phyloP scores from a whole-genome alignment of 2,113 vertebrate genomes.

The Trogon melanurus region DNA sequence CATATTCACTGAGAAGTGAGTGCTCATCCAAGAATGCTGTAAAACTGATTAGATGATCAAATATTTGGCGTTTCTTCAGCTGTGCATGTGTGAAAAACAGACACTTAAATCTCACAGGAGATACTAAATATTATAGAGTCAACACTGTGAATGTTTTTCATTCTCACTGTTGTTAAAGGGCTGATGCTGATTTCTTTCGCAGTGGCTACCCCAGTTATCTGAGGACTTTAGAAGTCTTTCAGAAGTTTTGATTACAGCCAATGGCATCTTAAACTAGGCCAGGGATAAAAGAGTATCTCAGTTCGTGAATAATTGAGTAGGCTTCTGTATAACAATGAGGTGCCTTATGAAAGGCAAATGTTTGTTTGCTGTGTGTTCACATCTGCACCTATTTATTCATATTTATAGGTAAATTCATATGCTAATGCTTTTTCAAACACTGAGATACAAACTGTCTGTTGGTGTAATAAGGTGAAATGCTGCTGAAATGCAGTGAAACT shows the following conservation, averaged over 20 bases:
- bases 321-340: slow-evolving; percentile 58
- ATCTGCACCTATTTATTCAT: slow-evolving; percentile 66
- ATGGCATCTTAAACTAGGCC: slow-evolving; percentile 58
- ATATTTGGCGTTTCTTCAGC: slow-evolving; percentile 10
- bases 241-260: slow-evolving; percentile 63
- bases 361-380: slow-evolving; percentile 51
- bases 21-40: background rate
- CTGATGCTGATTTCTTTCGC: slow-evolving; percentile 6
- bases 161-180: background rate
- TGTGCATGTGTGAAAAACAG: background rate
- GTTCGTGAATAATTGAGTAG: slow-evolving; percentile 62
- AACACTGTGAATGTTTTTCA: background rate
- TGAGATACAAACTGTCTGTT: background rate
- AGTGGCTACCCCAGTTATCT: slow-evolving; percentile 34
- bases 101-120: slow-evolving; percentile 9
- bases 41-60: slow-evolving; percentile 11
- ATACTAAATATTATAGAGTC: background rate
- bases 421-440: slow-evolving; percentile 42
- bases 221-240: slow-evolving; percentile 41
- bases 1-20: background rate
- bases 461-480: background rate
- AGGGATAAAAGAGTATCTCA: slow-evolving; percentile 65
- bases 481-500: background rate
- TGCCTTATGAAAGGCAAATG: slow-evolving; percentile 65
- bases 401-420: slow-evolving; percentile 60